Base-by-base conservation (phyloP, 2,888 invertebrate species). In the Ypsolopha scabrella region DNA sequence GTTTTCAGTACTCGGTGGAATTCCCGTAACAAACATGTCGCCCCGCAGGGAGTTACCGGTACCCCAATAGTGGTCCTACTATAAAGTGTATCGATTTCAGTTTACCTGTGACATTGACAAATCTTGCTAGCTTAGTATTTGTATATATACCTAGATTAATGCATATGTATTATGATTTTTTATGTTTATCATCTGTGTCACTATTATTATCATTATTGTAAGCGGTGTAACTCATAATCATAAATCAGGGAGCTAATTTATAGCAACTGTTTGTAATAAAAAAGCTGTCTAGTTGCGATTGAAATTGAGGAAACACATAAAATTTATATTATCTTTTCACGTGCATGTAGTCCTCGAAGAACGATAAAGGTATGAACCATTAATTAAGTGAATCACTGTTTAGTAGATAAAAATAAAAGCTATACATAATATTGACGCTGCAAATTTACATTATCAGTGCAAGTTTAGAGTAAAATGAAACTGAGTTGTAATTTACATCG, bases 161-260 rank as follows among this genome's bases (percentile, higher is more conserved):
- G 24, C 24, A 24, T 24, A 24, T 24, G 24, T 24, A 24, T 3
- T 3, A 24, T 24, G 55, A 60, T 59, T 51, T 53, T 51, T 51
- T 54, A 44, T 51, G 41, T 50, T 56, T 51, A 54, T 41, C 57
- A 61, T 58, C 60, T 50, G 24, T 24, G 24, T 24, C 24, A 24
- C 24, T 24, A 24, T 24, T 24, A 24, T 24, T 24, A 24, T 24
- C 24, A 24, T 24, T 24, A 24, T 24, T 24, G 24, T 24, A 24
- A 24, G 24, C 24, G 24, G 24, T 24, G 24, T 24, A 24, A 24
- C 24, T 24, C 24, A 24, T 24, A 24, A 24, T 57, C 68, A 75
- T 82, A 82, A 83, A 82, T 83, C 80, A 80, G 70, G 72, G 63
- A 46, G 52, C 53, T 76, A 70, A 83, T 83, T 82, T 82, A 83